Evolutionary conservation across 2,797 vertebrate genomes (phyloP), one percentile per base, ranked within the genome.

Genomic region (Benthosema pterotum): DNA sequence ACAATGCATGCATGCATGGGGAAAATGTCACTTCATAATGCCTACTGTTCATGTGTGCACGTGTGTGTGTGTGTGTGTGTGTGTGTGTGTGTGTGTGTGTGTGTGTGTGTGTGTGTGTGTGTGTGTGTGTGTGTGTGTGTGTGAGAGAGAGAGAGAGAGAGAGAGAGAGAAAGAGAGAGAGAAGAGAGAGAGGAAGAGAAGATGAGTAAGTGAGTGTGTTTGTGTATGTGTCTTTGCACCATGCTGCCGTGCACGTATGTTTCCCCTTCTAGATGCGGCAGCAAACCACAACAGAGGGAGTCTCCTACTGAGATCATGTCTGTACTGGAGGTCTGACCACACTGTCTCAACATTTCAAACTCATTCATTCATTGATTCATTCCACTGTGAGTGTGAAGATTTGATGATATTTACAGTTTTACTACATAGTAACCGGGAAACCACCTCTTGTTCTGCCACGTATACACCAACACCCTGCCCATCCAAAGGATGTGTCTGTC

Each of bases 291-390:
- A 46, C 71, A 64, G 53, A 77, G 60, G 75, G 74, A 82, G 63
- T 83, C 75, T 83, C 73, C 60, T 58, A 65, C 22, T 88, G 84
- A 87, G 79, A 60, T 84, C 77, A 84, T 51, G 83, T 87, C 83
- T 46, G 45, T 14, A 13, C n/a, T 86, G 79, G 61, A 86, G 61
- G 60, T 56, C 49, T 50, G 72, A 67, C 77, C 51, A 53, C 67
- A 50, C 58, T 42, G 74, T 77, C 74, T 77, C 18, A 9, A 38
- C 32, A 38, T 11, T 11, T 38, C 7, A 38, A 38, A 38, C 32
- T 2, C 32, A 38, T 5, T 25, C 22, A 3, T 3, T 3, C 22
- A 32, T 9, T 38, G 32, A n/a, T n/a, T 8, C 32, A 38, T 45
- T 2, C 42, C 48, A 54, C 12, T 1, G 5, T 3, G 5, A 25